Evolutionary conservation across 2,888 invertebrate species (phyloP).

Genomic region (Crossocerus cetratus): DNA sequence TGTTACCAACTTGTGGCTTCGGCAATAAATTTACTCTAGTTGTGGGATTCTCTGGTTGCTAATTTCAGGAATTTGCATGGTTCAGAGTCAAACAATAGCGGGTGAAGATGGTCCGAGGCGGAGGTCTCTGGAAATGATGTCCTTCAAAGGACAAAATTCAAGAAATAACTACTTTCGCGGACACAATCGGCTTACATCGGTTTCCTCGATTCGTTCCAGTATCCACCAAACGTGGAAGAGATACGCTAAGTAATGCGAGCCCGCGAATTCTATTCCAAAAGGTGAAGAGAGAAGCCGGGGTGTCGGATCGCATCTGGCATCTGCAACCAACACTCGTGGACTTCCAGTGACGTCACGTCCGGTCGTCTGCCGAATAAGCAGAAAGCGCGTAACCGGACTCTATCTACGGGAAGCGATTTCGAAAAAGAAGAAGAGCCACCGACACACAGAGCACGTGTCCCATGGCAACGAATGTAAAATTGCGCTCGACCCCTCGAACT

Average conservation of each 20-base stretch:
- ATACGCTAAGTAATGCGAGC: constrained; percentile 37
- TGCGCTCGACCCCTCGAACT: constrained; percentile 9
- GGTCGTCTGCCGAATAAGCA: constrained; percentile 67
- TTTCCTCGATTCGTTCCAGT: no score
- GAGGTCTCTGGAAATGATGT: no score
- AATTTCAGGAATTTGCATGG: no score
- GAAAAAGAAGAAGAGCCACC: constrained; percentile 45
- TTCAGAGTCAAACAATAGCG: no score
- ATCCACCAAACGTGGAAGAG: constrained; percentile 9
- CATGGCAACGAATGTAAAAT: constrained; percentile 23
- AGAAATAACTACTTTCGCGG: no score
- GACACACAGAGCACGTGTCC: constrained; percentile 45
- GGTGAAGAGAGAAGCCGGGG: constrained; percentile 55
- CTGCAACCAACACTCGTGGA: constrained; percentile 64
- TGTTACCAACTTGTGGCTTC: no score
- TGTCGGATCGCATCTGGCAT: constrained; percentile 68
- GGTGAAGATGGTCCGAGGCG: no score
- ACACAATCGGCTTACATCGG: no score
- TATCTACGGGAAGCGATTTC: constrained; percentile 51
- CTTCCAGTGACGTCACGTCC: constrained; percentile 68
- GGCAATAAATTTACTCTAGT: no score
- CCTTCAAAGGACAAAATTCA: no score
- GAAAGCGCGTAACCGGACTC: constrained; percentile 63
- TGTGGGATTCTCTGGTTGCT: no score
- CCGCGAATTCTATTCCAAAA: constrained; percentile 39